phyloP scores from a whole-genome alignment of 2,113 vertebrate genomes.

The Tricholaema leucomelas region DNA sequence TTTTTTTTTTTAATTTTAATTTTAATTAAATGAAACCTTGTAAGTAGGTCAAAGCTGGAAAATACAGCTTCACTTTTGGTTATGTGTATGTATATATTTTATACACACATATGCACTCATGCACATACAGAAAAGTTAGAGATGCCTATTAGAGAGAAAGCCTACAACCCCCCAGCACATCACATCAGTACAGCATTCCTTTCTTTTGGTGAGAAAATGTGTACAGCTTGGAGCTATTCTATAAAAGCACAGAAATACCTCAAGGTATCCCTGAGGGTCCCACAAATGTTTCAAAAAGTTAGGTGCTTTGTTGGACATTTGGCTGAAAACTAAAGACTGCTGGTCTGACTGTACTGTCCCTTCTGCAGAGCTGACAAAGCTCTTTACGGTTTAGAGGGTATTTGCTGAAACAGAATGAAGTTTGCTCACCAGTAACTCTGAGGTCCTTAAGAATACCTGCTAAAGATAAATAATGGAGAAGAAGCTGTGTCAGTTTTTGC shows the following conservation, averaged over 20 bases:
- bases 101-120: not conserved
- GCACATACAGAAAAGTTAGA: not conserved
- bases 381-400: not conserved
- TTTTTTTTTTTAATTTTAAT: conserved; percentile 49
- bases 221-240: not conserved
- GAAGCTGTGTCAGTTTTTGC: not conserved
- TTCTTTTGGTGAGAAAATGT: not conserved
- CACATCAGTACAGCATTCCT: not conserved
- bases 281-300: not conserved
- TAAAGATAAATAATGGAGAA: not conserved
- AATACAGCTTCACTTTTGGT: not conserved
- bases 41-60: conserved; percentile 37
- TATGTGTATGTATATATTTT: not conserved
- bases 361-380: not conserved
- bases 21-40: conserved; percentile 49
- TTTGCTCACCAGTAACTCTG: not conserved
- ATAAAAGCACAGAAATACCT: not conserved
- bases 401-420: not conserved
- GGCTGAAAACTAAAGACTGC: not conserved
- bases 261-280: not conserved
- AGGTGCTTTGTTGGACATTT: not conserved
- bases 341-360: not conserved
- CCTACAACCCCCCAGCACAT: not conserved
- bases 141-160: not conserved
- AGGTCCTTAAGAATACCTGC: not conserved